These are phyloP conservation scores for Tubiluchus corallicola DNA, from an alignment of 2,888 invertebrate species.

Conservation along the genomic window DNA sequence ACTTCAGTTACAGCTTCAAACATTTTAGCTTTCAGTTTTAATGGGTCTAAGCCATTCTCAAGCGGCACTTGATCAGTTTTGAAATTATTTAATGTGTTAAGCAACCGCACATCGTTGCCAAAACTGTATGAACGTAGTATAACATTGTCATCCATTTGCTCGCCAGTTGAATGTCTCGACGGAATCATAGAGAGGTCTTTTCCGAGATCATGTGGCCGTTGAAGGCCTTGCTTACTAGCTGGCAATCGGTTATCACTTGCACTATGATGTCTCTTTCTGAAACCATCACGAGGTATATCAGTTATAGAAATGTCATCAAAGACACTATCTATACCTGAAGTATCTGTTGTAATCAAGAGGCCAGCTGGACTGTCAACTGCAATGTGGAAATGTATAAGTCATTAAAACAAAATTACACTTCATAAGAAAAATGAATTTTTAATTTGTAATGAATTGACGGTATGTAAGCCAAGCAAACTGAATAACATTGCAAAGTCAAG, in stretches of 20 bases:
- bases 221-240: too few relatives aligned
- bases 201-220: too few relatives aligned
- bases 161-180: too few relatives aligned
- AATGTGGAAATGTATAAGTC: too few relatives aligned
- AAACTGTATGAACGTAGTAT: slow-evolving; percentile 52
- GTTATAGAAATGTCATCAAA: not conserved
- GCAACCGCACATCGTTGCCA: slow-evolving; percentile 58
- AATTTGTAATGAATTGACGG: too few relatives aligned
- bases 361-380: slow-evolving; percentile 35
- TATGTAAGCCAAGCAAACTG: too few relatives aligned
- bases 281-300: slow-evolving; percentile 4
- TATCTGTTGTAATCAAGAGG: slow-evolving; percentile 33
- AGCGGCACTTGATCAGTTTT: not conserved
- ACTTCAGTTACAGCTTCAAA: slow-evolving; percentile 7
- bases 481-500: too few relatives aligned
- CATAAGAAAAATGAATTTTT: too few relatives aligned
- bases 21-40: slow-evolving; percentile 4
- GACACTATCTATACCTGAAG: slow-evolving; percentile 8
- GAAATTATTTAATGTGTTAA: slow-evolving; percentile 25
- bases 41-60: not conserved
- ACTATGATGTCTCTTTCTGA: slow-evolving; percentile 13
- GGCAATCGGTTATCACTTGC: slow-evolving; percentile 13
- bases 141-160: too few relatives aligned
- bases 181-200: too few relatives aligned
- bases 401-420: too few relatives aligned